Evolutionary conservation across 1,140 invertebrate genomes (phyloP), one percentile per base, ranked within the genome.

Genomic region (Wiebesia pumilae): DNA sequence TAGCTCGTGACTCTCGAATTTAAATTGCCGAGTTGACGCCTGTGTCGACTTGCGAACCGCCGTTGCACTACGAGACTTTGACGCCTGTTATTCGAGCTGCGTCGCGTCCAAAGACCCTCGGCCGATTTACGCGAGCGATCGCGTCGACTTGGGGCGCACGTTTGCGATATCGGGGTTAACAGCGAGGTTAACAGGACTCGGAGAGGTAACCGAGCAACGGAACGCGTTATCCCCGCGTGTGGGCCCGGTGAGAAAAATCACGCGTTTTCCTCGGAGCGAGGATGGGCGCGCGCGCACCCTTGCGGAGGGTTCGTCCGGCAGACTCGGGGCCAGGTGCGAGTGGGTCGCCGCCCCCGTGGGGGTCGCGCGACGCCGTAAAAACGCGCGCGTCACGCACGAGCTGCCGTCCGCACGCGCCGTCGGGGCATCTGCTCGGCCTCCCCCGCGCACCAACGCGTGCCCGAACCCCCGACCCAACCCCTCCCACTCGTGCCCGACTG

Each of bases 371-470:
- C 24, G 1, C 62, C 75, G 80, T 81, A 62, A 47, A 71, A 62
- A 86, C 58, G 80, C 65, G 67, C 43, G 40, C 77, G 43, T 58
- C 69, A 51, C 67, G 83, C 69, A 21, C 67, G 83, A 40, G 71
- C 65, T n/a, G n/a, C 3, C 35, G 9, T 30, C 77, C 86, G 84
- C 89, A 90, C 88, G 88, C 89, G 88, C 89, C 89, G 85, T n/a
- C 43, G 84, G 54, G 35, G 81, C 89, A 90, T 90, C 90, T 89
- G 89, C 88, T 67, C 67, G 38, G 47, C 24, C 27, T 35, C 40
- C n/a, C 35, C 54, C 51, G 58, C 51, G 51, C 14, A 67, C 65
- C 27, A 10, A 47, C 62, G 81, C 40, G 62, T 38, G 35, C 51
- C n/a, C 19, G 1, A 14, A 1, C 19, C n/a, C n/a, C n/a, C n/a